These are phyloP conservation scores for Diadophis punctatus DNA, from an alignment of 2,113 vertebrate genomes.

Conservation along the genomic window DNA sequence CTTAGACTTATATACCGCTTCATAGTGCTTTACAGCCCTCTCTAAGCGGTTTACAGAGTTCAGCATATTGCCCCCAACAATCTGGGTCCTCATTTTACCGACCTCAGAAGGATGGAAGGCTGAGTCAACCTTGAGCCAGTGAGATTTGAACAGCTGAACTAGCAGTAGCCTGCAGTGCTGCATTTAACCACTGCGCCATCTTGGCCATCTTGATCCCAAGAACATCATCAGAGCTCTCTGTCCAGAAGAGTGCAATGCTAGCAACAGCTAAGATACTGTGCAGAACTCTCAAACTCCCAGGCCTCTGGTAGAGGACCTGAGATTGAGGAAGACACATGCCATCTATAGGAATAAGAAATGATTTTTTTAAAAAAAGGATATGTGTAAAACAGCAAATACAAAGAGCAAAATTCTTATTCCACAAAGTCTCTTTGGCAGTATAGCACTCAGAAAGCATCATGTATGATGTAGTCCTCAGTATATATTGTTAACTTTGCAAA, in stretches of 20 bases:
- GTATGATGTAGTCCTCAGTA: neutral
- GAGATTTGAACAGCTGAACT: too few relatives aligned
- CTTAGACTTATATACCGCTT: too few relatives aligned
- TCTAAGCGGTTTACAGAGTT: too few relatives aligned
- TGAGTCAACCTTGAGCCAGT: too few relatives aligned
- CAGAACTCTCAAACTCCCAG: neutral
- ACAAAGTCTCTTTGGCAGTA: neutral
- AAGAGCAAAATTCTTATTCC: neutral
- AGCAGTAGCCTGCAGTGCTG: too few relatives aligned
- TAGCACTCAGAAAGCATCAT: neutral
- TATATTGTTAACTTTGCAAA: neutral
- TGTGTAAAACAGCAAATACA: neutral
- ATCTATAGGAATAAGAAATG: neutral
- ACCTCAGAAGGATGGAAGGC: too few relatives aligned
- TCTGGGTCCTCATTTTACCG: too few relatives aligned
- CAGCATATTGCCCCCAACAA: too few relatives aligned
- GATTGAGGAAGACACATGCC: neutral
- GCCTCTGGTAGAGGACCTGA: neutral
- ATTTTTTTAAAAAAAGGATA: too few relatives aligned
- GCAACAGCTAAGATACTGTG: neutral
- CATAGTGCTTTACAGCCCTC: too few relatives aligned
- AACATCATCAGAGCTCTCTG: neutral
- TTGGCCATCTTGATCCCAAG: too few relatives aligned
- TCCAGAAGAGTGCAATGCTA: neutral
- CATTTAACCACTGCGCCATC: too few relatives aligned